Base-by-base conservation (phyloP, 2,113 vertebrate genomes). In the Sinocyclocheilus maitianheensis region DNA sequence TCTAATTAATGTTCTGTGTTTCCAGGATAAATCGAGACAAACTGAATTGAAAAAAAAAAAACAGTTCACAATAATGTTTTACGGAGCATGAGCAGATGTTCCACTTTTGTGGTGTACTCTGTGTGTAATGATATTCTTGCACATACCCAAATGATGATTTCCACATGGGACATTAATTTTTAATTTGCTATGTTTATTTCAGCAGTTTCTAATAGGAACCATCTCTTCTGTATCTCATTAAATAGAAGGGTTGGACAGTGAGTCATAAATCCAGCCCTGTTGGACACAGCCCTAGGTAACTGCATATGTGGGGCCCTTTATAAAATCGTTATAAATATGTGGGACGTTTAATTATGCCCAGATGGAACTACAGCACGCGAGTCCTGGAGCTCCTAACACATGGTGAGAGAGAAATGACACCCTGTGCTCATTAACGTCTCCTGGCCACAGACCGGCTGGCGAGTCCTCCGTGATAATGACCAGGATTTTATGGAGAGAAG, bases 181-280 rank as follows among this genome's bases (percentile, higher is more conserved):
- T 34, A 34, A 82, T 82, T 82, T 65, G n/a, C 80, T 67, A 16
- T 67, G 63, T 82, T 82, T 82, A 81, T 81, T 81, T 81, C 79
- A 46, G n/a, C 79, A 81, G 79, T 26, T 71, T 71, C 63, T 53
- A 53, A 69, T 51, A 53, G 40, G 60, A 81, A 71, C 26, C 46
- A 69, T 69, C 63, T 69, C 62, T 82, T 51, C 80, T 82, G 80
- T 67, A 53, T 69, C 80, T 67, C 43, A 71, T 82, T 82, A 82
- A 71, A 26, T 65, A 22, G 9, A 71, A 71, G 80, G 24, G n/a
- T 82, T 82, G 80, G 62, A 69, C 43, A 69, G n/a, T 71, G 43
- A 69, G 16, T 71, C 63, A 82, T 71, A 53, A 71, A 82, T 67
- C 48, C 79, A 63, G 12, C 58, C 22, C 78, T 81, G 78, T 62